phyloP scores from a whole-genome alignment of 2,888 invertebrate species.

The Heliothis peltigera region DNA sequence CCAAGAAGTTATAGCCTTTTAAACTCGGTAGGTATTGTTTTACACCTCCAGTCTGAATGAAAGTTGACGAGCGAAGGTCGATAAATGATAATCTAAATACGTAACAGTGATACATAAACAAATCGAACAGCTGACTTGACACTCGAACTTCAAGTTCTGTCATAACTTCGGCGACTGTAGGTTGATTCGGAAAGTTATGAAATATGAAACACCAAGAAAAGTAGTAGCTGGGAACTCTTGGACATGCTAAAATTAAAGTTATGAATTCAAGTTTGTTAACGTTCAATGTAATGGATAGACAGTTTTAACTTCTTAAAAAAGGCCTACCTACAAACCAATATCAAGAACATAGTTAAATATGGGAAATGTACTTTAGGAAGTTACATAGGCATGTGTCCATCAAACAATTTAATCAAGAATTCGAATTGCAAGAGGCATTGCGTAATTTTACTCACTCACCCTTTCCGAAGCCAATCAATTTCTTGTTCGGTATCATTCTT shows the following conservation, averaged over 20 bases:
- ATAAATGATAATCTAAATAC: neutral
- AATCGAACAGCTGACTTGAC: slow-evolving; percentile 32
- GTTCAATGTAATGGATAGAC: neutral
- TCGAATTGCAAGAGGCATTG: slow-evolving; percentile 18
- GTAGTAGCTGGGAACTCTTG: neutral
- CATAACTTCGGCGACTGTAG: neutral
- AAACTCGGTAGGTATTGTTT: too few species aligned
- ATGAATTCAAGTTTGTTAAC: neutral
- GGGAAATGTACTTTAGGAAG: neutral
- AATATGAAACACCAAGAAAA: slow-evolving; percentile 4
- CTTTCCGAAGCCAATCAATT: slow-evolving; percentile 19
- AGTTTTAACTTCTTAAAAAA: neutral
- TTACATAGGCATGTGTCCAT: neutral
- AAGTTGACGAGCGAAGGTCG: neutral
- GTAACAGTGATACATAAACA: slow-evolving; percentile 1
- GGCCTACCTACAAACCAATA: too few species aligned
- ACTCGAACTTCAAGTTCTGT: neutral
- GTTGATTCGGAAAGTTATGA: slow-evolving; percentile 18
- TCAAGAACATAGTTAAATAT: too few species aligned
- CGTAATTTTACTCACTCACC: slow-evolving; percentile 44
- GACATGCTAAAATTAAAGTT: neutral
- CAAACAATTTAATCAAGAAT: neutral
- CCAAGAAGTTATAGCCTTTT: too few species aligned
- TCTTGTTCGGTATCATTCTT: slow-evolving; percentile 21
- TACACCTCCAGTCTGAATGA: neutral